Conservation (phyloP, 2,888 invertebrate genomes). For the Nipponacmea schrenckii region DNA sequence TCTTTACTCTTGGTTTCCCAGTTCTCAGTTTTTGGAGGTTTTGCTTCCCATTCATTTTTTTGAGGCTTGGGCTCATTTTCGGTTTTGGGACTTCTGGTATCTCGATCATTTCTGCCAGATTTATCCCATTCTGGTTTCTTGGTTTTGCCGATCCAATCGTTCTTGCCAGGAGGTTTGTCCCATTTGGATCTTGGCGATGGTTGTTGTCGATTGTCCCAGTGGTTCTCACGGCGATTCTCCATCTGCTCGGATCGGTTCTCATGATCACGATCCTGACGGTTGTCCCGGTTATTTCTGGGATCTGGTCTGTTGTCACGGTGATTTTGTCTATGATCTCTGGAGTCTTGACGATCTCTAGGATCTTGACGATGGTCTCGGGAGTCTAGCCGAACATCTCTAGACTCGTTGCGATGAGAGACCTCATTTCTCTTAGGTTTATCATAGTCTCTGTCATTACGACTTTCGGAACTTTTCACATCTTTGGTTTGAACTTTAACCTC, state of each 20-base stretch:
- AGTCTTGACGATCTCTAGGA: background rate
- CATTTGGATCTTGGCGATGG: background rate
- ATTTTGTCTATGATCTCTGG: no score
- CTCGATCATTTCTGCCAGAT: constrained; percentile 1
- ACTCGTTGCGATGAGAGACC: constrained; percentile 23
- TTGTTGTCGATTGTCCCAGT: background rate
- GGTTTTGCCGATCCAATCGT: background rate
- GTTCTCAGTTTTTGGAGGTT: constrained; percentile 20
- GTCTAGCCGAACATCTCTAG: constrained; percentile 27
- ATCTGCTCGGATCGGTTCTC: constrained; percentile 16
- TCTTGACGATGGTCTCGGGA: background rate
- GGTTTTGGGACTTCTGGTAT: constrained; percentile 19
- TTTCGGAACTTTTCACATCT: background rate
- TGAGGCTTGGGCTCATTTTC: constrained; percentile 30
- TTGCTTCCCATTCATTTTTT: constrained; percentile 29
- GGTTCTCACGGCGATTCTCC: background rate
- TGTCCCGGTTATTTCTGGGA: no score
- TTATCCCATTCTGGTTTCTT: constrained; percentile 22
- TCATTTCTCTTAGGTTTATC: constrained; percentile 13
- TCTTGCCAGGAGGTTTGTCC: background rate
- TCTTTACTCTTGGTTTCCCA: constrained; percentile 22
- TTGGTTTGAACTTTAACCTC: constrained; percentile 13
- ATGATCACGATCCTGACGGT: constrained; percentile 17
- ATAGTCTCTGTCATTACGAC: constrained; percentile 3
- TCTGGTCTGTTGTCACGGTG: no score